Percentiles rank a stretch among this genome's conserved stretches.
These are phyloP conservation scores for Rhynchophorus ferrugineus DNA, from an alignment of 1,140 invertebrate species.

Conservation along the genomic window DNA sequence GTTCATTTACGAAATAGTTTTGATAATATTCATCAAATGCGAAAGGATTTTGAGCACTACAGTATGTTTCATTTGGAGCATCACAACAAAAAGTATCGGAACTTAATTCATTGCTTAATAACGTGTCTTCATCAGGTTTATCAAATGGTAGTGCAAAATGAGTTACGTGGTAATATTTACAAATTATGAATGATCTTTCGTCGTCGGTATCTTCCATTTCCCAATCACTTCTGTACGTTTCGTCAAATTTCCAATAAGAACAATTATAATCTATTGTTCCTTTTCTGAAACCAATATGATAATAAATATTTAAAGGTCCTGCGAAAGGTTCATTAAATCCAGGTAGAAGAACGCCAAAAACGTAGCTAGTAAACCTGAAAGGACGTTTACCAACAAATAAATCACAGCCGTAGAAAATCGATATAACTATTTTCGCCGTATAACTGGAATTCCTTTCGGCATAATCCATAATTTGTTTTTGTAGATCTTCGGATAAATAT, in stretches of 20 bases:
- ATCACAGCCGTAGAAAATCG: conserved; percentile 14
- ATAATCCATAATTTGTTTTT: conserved; percentile 10
- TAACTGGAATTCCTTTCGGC: conserved; percentile 1
- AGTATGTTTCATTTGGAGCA: too few relatives aligned
- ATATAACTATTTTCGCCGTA: conserved; percentile 8
- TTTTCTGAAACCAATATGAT: not conserved
- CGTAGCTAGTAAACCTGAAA: conserved; percentile 2
- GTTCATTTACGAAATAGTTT: too few relatives aligned
- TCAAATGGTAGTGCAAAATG: conserved; percentile 9
- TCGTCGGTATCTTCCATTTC: conserved; percentile 1
- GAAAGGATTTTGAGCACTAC: too few relatives aligned
- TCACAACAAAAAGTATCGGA: too few relatives aligned
- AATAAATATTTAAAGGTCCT: conserved; percentile 13
- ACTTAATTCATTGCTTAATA: too few relatives aligned
- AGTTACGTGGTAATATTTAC: conserved; percentile 15
- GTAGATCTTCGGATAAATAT: conserved; percentile 1
- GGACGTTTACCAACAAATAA: conserved; percentile 6
- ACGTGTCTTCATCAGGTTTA: too few relatives aligned
- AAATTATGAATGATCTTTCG: not conserved
- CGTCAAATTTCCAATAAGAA: conserved; percentile 20
- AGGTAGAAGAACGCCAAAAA: conserved; percentile 15
- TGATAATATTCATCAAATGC: too few relatives aligned
- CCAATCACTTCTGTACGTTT: not conserved
- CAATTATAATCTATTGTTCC: conserved; percentile 6
- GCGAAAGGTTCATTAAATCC: conserved; percentile 5